Base-by-base conservation (phyloP, 2,113 vertebrate genomes). In the Pollachius pollachius region DNA sequence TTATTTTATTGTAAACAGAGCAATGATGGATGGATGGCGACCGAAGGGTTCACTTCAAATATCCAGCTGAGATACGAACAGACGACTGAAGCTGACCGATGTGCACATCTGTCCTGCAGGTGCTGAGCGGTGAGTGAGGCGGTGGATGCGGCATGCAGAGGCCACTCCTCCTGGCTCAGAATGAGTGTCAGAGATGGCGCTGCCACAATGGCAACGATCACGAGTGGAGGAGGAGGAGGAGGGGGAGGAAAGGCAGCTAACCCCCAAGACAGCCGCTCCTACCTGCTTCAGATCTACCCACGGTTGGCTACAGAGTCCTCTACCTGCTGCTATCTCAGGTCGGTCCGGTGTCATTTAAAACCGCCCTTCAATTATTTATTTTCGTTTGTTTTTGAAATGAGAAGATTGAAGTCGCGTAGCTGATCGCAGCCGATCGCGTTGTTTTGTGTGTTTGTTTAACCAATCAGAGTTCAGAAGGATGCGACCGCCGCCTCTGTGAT, bases 161-260 rank as follows among this genome's bases (percentile, higher is more conserved):
- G 88, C 89, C 85, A 84, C 86, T 86, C 80, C 70, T 77, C 84
- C 86, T 79, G 89, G 76, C 89, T 90, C 95, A 99, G 91, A 89
- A 99, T 99, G 97, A 99, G 94, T 96, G 90, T 93, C 85, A 93
- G 90, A 87, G 95, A 95, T 93, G 94, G 90, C 71, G 92, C 92
- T 84, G 88, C 84, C 85, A 86, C 83, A 68, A 80, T 80, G 86
- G 88, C 84, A 86, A 87, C 85, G 67, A 86, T 77, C 13, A 78
- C 79, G 71, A 84, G 85, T 3, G 86, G 85, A 77, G 87, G 76
- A 83, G 83, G 68, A 8, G 84, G 81, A 63, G 85, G 77, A 74
- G 80, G 76, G 65, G 85, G 77, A 77, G 80, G 76, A 21, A 85
- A 91, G 89, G 84, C 89, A 75, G 79, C 89, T 89, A 88, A 85